Evolutionary conservation across 2,797 vertebrate genomes (phyloP).

Genomic region (Eulemur coronatus): DNA sequence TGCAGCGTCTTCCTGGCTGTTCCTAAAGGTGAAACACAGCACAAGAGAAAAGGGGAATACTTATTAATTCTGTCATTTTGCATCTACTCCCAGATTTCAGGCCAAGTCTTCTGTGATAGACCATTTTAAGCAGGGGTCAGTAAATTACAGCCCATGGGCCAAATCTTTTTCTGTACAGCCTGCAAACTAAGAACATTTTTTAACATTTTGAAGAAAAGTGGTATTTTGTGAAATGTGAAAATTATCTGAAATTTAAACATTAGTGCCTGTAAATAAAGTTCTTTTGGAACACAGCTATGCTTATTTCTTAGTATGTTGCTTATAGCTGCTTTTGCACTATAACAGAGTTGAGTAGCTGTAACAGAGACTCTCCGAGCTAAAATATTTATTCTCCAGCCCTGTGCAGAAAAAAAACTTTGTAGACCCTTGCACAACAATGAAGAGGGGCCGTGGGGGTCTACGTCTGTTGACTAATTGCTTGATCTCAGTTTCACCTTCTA

Average conservation of each 20-base stretch:
- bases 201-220: neutral
- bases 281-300: neutral
- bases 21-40: constrained; percentile 86
- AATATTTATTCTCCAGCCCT: neutral
- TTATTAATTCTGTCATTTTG: constrained; percentile 67
- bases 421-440: neutral
- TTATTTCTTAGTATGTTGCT: neutral
- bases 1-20: constrained; percentile 90
- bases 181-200: neutral
- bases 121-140: neutral
- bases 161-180: neutral
- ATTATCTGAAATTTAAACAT: neutral
- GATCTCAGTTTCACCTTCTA: neutral
- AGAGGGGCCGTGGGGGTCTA: neutral
- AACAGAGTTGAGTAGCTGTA: neutral
- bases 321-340: neutral
- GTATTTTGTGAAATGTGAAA: neutral
- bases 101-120: neutral
- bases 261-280: neutral
- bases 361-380: neutral
- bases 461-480: neutral
- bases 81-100: neutral
- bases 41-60: constrained; percentile 68
- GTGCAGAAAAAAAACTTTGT: neutral
- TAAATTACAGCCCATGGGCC: neutral